phyloP scores from a whole-genome alignment of 2,113 vertebrate genomes.

The Marmota flaviventris region DNA sequence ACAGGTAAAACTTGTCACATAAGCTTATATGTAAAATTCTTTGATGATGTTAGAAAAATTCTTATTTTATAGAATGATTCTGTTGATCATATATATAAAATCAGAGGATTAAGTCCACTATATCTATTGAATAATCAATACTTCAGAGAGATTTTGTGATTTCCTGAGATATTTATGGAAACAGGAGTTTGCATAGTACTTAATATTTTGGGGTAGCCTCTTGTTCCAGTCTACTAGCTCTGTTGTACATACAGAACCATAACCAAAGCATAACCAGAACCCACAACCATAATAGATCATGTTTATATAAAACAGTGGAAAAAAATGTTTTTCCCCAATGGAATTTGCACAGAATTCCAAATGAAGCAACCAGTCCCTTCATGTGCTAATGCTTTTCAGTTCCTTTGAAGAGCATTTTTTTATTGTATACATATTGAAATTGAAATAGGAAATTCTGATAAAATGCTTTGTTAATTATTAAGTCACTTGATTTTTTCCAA shows the following conservation, averaged over 20 bases:
- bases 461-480: not conserved
- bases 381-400: not conserved
- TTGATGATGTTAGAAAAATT: not conserved
- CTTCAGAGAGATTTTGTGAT: not conserved
- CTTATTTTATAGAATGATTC: no score
- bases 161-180: constrained; percentile 15
- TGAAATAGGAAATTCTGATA: not conserved
- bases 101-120: not conserved
- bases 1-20: not conserved
- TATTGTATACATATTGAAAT: not conserved
- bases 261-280: no score
- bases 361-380: not conserved
- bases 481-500: not conserved
- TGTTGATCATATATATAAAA: not conserved
- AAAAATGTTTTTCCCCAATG: not conserved
- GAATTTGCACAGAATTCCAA: not conserved
- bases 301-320: not conserved
- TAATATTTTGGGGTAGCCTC: fast-evolving
- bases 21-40: no score
- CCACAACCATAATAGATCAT: not conserved
- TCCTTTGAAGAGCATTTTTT: not conserved
- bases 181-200: not conserved
- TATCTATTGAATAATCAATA: not conserved
- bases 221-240: not conserved
- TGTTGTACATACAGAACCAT: not conserved